These are phyloP conservation scores for Sarotherodon lohbergeri DNA, from an alignment of 2,113 vertebrate species.

Conservation along the genomic window DNA sequence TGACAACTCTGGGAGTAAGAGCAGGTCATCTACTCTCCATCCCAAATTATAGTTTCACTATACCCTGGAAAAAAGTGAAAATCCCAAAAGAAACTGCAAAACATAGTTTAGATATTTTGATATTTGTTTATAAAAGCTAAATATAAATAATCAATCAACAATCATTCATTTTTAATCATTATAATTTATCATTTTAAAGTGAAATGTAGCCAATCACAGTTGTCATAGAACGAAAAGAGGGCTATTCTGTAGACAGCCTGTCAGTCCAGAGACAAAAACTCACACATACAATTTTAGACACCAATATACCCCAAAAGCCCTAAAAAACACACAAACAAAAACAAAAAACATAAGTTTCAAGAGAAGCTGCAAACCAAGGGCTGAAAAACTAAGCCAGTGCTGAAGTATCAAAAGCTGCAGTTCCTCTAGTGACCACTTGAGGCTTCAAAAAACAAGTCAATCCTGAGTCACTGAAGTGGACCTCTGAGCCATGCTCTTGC, in stretches of 20 bases:
- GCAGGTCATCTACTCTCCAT: not conserved
- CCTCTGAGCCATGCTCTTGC: not conserved
- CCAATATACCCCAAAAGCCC: not conserved
- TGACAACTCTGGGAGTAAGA: not conserved
- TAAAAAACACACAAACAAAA: not conserved
- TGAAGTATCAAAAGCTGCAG: not conserved
- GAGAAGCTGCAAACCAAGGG: fast-evolving
- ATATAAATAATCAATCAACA: not conserved
- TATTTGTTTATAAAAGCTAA: not conserved
- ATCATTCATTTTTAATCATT: not conserved
- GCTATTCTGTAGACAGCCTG: not conserved
- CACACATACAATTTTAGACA: not conserved
- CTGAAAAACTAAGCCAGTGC: not conserved
- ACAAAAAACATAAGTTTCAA: fast-evolving
- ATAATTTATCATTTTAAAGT: fast-evolving
- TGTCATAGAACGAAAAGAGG: fast-evolving
- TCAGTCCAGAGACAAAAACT: not conserved
- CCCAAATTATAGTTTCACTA: not conserved
- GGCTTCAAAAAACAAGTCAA: not conserved
- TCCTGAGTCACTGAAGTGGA: not conserved
- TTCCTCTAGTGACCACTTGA: not conserved
- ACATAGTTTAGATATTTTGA: not conserved
- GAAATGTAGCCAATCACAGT: not conserved
- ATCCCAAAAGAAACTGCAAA: not conserved
- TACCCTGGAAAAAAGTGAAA: not conserved